These are phyloP conservation scores for Pecten maximus DNA, from an alignment of 2,888 invertebrate species.

Conservation along the genomic window DNA sequence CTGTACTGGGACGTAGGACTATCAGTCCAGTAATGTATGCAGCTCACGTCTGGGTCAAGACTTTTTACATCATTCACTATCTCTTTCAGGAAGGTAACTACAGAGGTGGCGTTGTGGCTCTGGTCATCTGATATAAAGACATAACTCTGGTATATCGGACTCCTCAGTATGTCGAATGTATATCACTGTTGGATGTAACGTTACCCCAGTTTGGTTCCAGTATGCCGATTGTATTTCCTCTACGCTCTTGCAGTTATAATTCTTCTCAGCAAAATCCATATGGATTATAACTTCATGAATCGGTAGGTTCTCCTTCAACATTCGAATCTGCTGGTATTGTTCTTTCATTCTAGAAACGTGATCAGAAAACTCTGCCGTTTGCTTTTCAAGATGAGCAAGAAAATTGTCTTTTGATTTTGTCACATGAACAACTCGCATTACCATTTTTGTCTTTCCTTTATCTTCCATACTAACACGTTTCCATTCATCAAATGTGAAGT, in stretches of 20 bases:
- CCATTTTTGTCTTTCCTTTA: background rate
- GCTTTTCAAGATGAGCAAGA: background rate
- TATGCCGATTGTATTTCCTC: conserved; percentile 58
- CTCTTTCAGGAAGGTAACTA: too few species aligned
- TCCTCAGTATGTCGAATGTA: too few species aligned
- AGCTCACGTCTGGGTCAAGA: too few species aligned
- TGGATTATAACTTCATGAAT: conserved; percentile 52
- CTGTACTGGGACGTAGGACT: too few species aligned
- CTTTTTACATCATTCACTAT: too few species aligned
- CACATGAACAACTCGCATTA: background rate
- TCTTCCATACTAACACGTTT: conserved; percentile 11
- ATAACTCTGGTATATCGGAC: too few species aligned
- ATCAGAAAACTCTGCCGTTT: conserved; percentile 43
- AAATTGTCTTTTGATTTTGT: conserved; percentile 35
- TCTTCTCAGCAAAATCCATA: conserved; percentile 60
- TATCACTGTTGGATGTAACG: too few species aligned
- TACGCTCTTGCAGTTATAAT: conserved; percentile 46
- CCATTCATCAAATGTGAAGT: background rate
- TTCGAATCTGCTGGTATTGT: conserved; percentile 50
- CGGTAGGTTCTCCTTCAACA: conserved; percentile 51
- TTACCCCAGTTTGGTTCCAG: conserved; percentile 46
- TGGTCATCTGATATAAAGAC: too few species aligned
- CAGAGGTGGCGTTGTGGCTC: too few species aligned
- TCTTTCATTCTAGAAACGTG: conserved; percentile 46
- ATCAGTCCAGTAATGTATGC: too few species aligned